Conservation (phyloP, 2,113 vertebrate species). For the Tauraco erythrolophus region DNA sequence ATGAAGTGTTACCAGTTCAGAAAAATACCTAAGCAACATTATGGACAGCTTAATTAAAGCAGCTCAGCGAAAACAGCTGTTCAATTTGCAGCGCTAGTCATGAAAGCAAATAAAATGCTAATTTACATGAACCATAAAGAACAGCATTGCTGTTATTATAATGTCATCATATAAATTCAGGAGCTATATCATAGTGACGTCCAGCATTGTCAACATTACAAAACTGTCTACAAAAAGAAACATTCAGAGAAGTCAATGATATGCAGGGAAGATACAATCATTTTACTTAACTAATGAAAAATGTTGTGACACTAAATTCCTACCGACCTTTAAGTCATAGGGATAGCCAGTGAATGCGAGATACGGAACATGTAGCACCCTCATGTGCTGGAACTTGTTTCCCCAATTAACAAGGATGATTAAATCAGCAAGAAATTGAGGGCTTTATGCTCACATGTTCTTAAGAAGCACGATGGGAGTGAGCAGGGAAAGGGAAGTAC, state of each 20-base stretch:
- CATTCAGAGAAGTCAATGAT: not conserved
- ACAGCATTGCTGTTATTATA: constrained; percentile 6
- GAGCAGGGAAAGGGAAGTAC: not conserved
- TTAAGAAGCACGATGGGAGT: not conserved
- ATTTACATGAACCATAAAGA: constrained; percentile 33
- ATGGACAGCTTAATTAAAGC: constrained; percentile 54
- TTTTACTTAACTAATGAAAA: not conserved
- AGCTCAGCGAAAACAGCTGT: constrained; percentile 37
- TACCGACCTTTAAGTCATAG: not conserved
- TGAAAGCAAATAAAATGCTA: constrained; percentile 45
- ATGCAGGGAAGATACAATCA: not conserved
- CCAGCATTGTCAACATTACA: not conserved
- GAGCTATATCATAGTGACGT: not conserved
- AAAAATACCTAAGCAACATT: constrained; percentile 17
- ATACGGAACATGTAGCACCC: not conserved
- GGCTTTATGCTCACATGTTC: not conserved
- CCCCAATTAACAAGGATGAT: not conserved
- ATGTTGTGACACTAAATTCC: not conserved
- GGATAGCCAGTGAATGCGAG: not conserved
- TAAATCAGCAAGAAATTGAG: not conserved
- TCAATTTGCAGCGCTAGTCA: constrained; percentile 11
- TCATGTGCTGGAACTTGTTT: not conserved
- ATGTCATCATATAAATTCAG: constrained; percentile 22
- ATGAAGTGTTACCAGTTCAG: not conserved
- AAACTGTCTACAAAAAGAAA: not conserved